Conservation (phyloP, 2,113 vertebrate genomes). For the Spheniscus mendiculus region DNA sequence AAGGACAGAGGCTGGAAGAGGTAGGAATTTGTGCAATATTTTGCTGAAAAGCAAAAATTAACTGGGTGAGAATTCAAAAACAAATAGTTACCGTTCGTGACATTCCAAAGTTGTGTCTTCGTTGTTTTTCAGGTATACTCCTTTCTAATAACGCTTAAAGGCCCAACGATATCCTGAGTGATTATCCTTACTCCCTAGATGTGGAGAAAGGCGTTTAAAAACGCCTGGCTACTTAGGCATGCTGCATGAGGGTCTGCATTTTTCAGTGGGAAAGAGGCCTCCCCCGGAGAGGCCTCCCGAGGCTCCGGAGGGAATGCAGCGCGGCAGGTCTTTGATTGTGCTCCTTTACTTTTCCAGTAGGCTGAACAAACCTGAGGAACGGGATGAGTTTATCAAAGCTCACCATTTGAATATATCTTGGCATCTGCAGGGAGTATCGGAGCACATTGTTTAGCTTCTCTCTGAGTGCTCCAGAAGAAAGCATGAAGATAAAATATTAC, state of each 20-base stretch:
- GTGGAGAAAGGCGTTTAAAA: neutral
- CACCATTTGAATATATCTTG: neutral
- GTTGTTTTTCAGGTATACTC: neutral
- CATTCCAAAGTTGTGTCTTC: neutral
- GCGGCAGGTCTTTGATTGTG: neutral
- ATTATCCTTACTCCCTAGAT: neutral
- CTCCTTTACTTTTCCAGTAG: slow-evolving; percentile 22
- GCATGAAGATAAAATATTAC: neutral
- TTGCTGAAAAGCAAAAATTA: neutral
- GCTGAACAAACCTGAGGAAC: slow-evolving; percentile 12
- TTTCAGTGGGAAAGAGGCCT: neutral
- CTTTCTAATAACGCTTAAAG: neutral
- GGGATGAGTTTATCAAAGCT: slow-evolving; percentile 1
- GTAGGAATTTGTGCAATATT: neutral
- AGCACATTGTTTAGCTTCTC: neutral
- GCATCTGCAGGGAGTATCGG: neutral
- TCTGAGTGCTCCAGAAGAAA: neutral
- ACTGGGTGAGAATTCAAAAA: neutral
- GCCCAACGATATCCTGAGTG: neutral
- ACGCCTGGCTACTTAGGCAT: neutral
- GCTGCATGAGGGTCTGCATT: neutral
- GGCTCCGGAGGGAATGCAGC: neutral
- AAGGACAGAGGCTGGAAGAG: neutral
- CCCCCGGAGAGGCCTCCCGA: neutral
- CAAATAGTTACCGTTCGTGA: neutral